A percentile compares a stretch with the other conserved stretches of the same genome.
Evolutionary conservation across 2,888 invertebrate species (phyloP).

Genomic region (Tetragnatha montana): DNA sequence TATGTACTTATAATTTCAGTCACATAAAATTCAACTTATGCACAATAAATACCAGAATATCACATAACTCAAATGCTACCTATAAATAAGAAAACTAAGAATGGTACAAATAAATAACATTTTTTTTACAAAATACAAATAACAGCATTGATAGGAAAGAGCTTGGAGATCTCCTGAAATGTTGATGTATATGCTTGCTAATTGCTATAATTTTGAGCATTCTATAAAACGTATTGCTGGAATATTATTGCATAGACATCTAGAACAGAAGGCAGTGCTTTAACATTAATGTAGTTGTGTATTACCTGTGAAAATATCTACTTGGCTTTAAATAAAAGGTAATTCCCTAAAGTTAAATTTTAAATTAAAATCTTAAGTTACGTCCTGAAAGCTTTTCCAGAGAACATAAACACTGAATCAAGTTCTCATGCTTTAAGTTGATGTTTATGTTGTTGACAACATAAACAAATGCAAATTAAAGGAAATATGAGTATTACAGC

Average conservation of each 20-base stretch:
- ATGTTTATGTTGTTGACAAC: too few species aligned
- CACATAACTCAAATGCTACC: neutral
- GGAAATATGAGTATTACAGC: too few species aligned
- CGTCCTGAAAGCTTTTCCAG: too few species aligned
- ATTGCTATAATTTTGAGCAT: neutral
- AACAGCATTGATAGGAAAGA: neutral
- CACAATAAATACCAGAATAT: neutral
- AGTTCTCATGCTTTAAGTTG: too few species aligned
- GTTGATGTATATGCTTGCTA: neutral
- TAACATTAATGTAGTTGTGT: neutral
- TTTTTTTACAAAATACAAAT: neutral
- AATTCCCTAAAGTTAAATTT: too few species aligned
- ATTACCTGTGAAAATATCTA: neutral
- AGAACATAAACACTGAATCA: too few species aligned
- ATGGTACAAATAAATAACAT: neutral
- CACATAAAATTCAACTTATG: neutral
- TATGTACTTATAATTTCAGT: too few species aligned
- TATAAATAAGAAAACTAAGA: neutral
- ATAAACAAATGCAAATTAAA: too few species aligned
- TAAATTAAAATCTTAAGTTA: too few species aligned
- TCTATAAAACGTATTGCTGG: conserved; percentile 19
- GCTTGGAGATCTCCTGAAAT: neutral
- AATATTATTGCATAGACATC: conserved; percentile 10
- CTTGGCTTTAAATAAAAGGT: too few species aligned
- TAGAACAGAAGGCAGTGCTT: conserved; percentile 9